phyloP scores from a whole-genome alignment of 2,113 vertebrate genomes.

The Saguinus imperator region DNA sequence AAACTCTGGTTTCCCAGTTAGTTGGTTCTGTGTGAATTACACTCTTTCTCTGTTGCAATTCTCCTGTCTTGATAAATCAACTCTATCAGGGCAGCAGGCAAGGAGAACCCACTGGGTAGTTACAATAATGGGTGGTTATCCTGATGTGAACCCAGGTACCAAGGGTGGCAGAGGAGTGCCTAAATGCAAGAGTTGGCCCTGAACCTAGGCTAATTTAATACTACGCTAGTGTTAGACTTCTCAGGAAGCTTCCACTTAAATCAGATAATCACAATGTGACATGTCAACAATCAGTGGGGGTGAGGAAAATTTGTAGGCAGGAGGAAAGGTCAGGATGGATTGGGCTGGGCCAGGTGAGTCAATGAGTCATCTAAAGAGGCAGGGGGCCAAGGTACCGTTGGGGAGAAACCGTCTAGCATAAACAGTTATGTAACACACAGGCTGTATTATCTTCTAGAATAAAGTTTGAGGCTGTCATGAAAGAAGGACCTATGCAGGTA shows the following conservation, averaged over 20 bases:
- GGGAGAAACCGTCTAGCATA: not conserved
- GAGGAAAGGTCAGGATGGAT: not conserved
- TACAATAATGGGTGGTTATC: too few species aligned
- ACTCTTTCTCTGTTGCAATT: too few species aligned
- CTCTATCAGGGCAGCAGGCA: too few species aligned
- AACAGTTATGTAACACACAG: too few species aligned
- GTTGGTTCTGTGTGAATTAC: too few species aligned
- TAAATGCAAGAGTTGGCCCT: not conserved
- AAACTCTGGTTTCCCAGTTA: too few species aligned
- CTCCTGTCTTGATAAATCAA: too few species aligned
- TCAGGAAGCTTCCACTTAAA: not conserved
- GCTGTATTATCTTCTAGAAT: not conserved
- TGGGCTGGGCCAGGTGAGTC: not conserved
- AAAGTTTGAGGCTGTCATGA: not conserved
- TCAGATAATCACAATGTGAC: not conserved
- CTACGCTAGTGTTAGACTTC: not conserved
- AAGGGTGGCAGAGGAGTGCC: too few species aligned
- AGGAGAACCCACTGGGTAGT: too few species aligned
- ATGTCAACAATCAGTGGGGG: fast-evolving
- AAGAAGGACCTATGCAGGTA: not conserved
- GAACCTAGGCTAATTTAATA: not conserved
- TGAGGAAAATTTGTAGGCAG: not conserved
- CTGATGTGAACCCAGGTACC: not conserved
- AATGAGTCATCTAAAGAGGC: not conserved
- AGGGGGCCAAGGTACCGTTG: fast-evolving